Conservation (phyloP, 1,140 invertebrate species). For the Patella vulgata region DNA sequence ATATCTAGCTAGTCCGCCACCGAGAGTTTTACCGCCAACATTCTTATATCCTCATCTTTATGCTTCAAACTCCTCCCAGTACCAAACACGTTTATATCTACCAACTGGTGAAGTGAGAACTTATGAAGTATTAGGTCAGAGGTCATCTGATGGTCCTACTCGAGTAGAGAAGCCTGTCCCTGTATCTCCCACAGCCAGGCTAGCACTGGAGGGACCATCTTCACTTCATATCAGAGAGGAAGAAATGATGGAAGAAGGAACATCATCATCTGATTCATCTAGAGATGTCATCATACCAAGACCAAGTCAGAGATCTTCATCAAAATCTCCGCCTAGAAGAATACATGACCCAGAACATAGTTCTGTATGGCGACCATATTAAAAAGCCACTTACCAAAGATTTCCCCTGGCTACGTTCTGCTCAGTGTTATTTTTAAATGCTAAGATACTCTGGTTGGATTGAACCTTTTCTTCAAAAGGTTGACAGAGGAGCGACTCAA, state of each 20-base stretch:
- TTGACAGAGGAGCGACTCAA: too few relatives aligned
- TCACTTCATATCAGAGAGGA: conserved; percentile 21
- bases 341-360: conserved; percentile 30
- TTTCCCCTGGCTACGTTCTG: too few relatives aligned
- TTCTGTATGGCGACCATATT: conserved; percentile 53
- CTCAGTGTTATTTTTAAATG: too few relatives aligned
- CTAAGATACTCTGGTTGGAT: too few relatives aligned
- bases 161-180: conserved; percentile 29
- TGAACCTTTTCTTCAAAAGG: too few relatives aligned
- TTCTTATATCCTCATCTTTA: conserved; percentile 53
- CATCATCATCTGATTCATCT: conserved; percentile 25
- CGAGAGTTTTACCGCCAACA: conserved; percentile 34
- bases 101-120: conserved; percentile 41
- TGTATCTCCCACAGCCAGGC: conserved; percentile 13
- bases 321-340: conserved; percentile 32
- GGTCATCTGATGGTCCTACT: conserved; percentile 32
- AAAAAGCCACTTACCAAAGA: too few relatives aligned
- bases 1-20: conserved; percentile 32
- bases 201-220: conserved; percentile 10
- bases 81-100: conserved; percentile 44
- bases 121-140: conserved; percentile 41
- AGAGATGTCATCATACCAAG: conserved; percentile 24
- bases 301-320: conserved; percentile 17
- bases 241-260: conserved; percentile 15
- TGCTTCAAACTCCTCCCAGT: conserved; percentile 16